phyloP scores from a whole-genome alignment of 2,888 invertebrate genomes.

The Epinotia demarniana region DNA sequence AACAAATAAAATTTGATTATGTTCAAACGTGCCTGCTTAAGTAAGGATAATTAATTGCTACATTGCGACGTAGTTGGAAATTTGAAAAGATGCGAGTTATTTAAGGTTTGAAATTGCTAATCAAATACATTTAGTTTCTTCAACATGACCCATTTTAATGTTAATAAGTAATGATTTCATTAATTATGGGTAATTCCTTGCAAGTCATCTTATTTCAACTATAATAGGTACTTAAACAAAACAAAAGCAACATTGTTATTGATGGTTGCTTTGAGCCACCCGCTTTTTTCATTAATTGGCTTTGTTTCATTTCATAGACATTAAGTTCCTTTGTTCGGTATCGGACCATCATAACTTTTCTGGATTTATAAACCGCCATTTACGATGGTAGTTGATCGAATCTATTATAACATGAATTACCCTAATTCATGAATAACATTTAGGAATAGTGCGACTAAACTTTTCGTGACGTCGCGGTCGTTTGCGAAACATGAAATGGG shows the following conservation, averaged over 20 bases:
- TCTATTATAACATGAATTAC: neutral
- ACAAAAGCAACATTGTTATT: neutral
- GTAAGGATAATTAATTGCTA: neutral
- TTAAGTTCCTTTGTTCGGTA: neutral
- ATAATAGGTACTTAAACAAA: neutral
- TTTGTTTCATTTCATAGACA: neutral
- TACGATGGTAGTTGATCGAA: neutral
- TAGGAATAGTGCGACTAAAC: neutral
- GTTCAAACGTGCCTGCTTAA: constrained; percentile 22
- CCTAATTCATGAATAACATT: neutral
- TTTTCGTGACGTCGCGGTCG: neutral
- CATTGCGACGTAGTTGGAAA: neutral
- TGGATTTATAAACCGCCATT: neutral
- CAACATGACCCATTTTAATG: too few species aligned
- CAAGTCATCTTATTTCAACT: neutral
- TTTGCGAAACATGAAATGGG: neutral
- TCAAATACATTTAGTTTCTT: neutral
- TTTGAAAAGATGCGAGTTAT: neutral
- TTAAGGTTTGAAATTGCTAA: neutral
- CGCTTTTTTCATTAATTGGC: neutral
- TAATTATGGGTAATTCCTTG: neutral
- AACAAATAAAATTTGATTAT: constrained; percentile 33
- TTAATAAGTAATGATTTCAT: neutral
- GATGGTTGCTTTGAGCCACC: neutral
- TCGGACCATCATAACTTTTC: neutral